Evolutionary conservation across 2,888 invertebrate genomes (phyloP), one percentile per base, ranked within the genome.

Genomic region (Diachrysia chrysitis): DNA sequence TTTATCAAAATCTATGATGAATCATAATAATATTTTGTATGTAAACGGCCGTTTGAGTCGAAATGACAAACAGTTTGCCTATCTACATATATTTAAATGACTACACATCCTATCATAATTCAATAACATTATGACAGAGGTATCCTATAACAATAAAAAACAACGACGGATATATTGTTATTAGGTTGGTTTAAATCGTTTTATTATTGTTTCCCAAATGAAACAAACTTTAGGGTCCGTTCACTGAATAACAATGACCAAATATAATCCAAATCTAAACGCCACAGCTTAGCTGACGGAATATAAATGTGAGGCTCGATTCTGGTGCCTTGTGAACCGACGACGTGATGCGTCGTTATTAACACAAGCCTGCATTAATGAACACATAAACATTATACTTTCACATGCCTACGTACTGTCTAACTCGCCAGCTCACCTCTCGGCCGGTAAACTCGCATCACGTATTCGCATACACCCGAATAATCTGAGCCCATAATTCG

Each of bases 181-280:
- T 83, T 72, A 71, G 69, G 68, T 79, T 82, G 73, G 68, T 82
- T 85, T 87, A 89, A 90, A 91, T 89, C 86, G 87, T 87, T 88
- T 84, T 90, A 90, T 90, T 90, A 92, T 91, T 87, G 92, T 90
- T 89, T 89, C 85, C 88, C 89, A 91, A 94, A 93, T 93, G 90
- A 90, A 90, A 90, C 90, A 89, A 90, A 90, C 88, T 89, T 88
- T 87, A 86, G 84, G 81, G 79, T 83, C 87, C 88, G 92, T 90
- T 87, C 86, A 84, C 82, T 86, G 94, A 93, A 94, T 94, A 88
- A 92, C 93, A 94, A 94, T 93, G 91, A 92, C 88, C 89, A 89
- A 90, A 90, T 90, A 93, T 95, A 95, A 94, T 95, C 95, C 93
- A 95, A 93, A 95, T 95, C 92, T 94, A 94, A 95, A 93, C 93